Base-by-base conservation (phyloP, 2,888 invertebrate genomes). In the Apotomis capreana region DNA sequence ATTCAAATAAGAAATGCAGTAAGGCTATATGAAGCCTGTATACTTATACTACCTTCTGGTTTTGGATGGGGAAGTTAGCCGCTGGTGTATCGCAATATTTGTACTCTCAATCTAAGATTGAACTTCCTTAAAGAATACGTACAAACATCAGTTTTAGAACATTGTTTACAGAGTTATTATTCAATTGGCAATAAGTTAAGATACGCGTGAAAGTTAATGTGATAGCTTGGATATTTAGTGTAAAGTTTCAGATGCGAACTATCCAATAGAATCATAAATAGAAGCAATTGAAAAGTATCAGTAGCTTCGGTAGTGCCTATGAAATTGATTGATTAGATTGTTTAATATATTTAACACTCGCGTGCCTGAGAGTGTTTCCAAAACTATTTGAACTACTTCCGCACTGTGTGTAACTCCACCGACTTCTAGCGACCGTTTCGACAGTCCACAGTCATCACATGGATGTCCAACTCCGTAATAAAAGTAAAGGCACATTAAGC, bases 41-140 rank as follows among this genome's bases (percentile, higher is more conserved):
- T 8, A 26, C 2, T 44, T 5, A 55, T 65, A 13, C 9, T 8
- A 4, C 36, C 26, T 57, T 65, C 54, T 46, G 57, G 8, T 65
- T 65, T 46, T 65, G 46, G 8, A n/a, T 36, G 12, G 15, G n/a
- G 3, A 49, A 10, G 36, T 46, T 57, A n/a, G 55, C 55, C 55
- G 55, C 15, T 64, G 57, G 36, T 6, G 0, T 44, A 65, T 57
- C 26, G 65, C 65, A 55, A 65, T 65, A 57, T 54, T 44, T 57
- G 55, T 57, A 46, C 36, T 44, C 52, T 46, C 46, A 57, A 64
- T 65, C 65, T 65, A 26, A 65, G 65, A 65, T 65, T 6, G 36
- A 46, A 55, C 26, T 55, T 13, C 15, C 10, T 64, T 5, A 13
- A 51, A 51, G 3, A 26, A 3, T 10, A 44, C 46, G 13, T 46